These are phyloP conservation scores for Prietella phreatophila DNA, from an alignment of 2,113 vertebrate genomes.

Conservation along the genomic window DNA sequence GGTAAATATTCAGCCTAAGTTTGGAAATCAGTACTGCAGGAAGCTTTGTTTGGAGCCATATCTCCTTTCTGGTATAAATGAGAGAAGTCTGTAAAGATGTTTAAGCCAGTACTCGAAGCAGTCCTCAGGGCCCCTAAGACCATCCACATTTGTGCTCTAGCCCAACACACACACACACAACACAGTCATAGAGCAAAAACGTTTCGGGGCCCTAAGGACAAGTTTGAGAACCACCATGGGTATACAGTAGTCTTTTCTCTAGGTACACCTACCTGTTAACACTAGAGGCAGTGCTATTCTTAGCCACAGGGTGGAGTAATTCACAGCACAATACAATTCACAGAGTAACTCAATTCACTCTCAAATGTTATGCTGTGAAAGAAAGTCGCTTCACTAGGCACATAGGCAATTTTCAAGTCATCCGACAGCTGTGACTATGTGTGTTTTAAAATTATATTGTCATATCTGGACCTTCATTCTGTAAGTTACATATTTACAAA, in stretches of 20 bases:
- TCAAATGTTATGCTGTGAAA: not conserved
- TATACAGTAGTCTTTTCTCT: not conserved
- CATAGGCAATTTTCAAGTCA: not conserved
- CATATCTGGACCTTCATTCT: not conserved
- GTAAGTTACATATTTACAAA: not conserved
- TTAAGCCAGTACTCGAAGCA: not conserved
- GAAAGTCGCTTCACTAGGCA: slow-evolving; percentile 16
- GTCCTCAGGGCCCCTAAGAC: not conserved
- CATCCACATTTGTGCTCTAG: not conserved
- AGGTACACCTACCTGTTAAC: not conserved
- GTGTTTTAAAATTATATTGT: slow-evolving; percentile 18
- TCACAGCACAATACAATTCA: not conserved
- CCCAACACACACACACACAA: not conserved
- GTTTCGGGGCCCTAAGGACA: not conserved
- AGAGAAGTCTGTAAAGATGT: not conserved
- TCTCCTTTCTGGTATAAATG: not conserved
- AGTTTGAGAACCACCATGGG: not conserved
- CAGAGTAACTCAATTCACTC: too few species aligned
- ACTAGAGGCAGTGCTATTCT: not conserved
- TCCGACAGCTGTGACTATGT: slow-evolving; percentile 10
- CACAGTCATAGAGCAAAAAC: not conserved
- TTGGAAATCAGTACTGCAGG: not conserved
- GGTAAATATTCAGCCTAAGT: not conserved
- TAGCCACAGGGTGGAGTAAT: slow-evolving; percentile 29
- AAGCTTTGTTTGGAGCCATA: not conserved